Base-by-base conservation (phyloP, 2,888 invertebrate genomes). In the Acanthosepion esculentum region DNA sequence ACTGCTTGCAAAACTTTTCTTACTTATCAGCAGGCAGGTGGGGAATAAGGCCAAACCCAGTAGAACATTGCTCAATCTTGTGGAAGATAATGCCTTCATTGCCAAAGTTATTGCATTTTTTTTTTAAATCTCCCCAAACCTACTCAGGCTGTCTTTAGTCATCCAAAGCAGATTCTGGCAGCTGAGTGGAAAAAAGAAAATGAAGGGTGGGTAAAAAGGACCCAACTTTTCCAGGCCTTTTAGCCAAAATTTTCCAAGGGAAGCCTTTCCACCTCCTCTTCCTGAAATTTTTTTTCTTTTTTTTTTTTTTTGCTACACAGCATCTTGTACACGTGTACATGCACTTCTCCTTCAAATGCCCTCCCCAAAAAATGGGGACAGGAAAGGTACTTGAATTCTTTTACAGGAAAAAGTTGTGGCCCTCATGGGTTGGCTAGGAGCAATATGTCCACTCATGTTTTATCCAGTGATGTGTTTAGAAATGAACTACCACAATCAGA, bases 391-490 rank as follows among this genome's bases (percentile, higher is more conserved):
- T 78, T 78, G n/a, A 78, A 78, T 78, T 78, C 18, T 78, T 78
- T 33, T 78, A 78, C 33, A 78, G 78, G 23, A 78, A n/a, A 78
- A 78, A 78, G n/a, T 78, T 78, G 78, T 78, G 78, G 78, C 78
- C n/a, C 78, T 78, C n/a, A 18, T 78, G 78, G 78, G 78, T 78
- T 78, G n/a, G 78, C 78, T 78, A 78, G n/a, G 78, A 78, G 78
- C 78, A 78, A 78, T 78, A 33, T 78, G n/a, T 78, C 78, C n/a
- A 78, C 78, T 78, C 78, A 78, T 78, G n/a, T 78, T n/a, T 78
- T 78, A 78, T 15, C 15, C 78, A 78, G n/a, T 4, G 78, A 78
- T 78, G 78, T n/a, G 78, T n/a, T 78, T 78, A 78, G 8, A 78
- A 78, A 78, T 78, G 78, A 78, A 78, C 59, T 55, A 55, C 15